Conservation (phyloP, 2,113 vertebrate species). For the Oryzias javanicus region DNA sequence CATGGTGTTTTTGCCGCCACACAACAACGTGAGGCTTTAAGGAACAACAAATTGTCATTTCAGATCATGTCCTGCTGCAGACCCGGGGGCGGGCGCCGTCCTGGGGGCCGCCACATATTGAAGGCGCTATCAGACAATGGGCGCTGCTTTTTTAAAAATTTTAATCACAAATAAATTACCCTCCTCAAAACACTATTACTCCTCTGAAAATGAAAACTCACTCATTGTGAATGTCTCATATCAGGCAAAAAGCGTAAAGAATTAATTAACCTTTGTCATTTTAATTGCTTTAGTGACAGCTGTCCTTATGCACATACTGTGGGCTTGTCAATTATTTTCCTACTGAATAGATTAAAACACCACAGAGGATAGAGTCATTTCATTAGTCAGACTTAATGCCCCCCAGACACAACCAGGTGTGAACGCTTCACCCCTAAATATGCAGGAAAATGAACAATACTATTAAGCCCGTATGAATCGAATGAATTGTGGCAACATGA, state of each 20-base stretch:
- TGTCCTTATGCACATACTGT: slow-evolving; percentile 72
- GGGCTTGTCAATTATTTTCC: slow-evolving; percentile 74
- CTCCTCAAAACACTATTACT: slow-evolving; percentile 69
- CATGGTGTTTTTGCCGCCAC: slow-evolving; percentile 12
- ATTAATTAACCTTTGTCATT: slow-evolving; percentile 81
- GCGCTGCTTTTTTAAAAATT: slow-evolving; percentile 29
- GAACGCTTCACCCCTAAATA: slow-evolving; percentile 65
- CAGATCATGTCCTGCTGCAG: slow-evolving; percentile 46
- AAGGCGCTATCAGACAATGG: slow-evolving; percentile 60
- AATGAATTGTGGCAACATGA: slow-evolving; percentile 68
- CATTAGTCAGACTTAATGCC: slow-evolving; percentile 72
- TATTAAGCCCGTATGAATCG: slow-evolving; percentile 61
- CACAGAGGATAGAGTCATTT: slow-evolving; percentile 73
- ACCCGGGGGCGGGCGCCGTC: slow-evolving; percentile 33
- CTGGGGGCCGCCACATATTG: slow-evolving; percentile 57
- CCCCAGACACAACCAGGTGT: slow-evolving; percentile 70
- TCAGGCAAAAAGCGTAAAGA: slow-evolving; percentile 71
- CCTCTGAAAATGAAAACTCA: slow-evolving; percentile 67
- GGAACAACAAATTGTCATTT: slow-evolving; percentile 43
- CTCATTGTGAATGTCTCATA: slow-evolving; percentile 68
- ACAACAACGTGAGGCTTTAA: neutral
- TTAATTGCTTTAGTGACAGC: slow-evolving; percentile 77
- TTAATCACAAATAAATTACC: slow-evolving; percentile 66
- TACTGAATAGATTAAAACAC: slow-evolving; percentile 76
- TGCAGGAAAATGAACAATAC: slow-evolving; percentile 68